Evolutionary conservation across 2,888 invertebrate genomes (phyloP), one percentile per base, ranked within the genome.

Genomic region (Morpho helenor): DNA sequence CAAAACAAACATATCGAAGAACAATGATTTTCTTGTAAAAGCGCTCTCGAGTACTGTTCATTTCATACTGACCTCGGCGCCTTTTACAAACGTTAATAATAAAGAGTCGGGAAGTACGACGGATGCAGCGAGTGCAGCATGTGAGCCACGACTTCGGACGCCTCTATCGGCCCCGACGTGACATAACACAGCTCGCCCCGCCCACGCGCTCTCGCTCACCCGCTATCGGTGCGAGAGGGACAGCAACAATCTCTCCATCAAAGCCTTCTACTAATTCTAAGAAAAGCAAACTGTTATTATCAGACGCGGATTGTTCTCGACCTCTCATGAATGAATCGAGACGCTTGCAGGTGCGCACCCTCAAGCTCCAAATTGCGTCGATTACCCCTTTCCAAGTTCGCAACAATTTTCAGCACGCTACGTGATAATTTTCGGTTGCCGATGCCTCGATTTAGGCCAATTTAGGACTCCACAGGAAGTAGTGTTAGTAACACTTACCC

Each of bases 241-340:
- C 73, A n/a, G 49, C 10, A 22, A 22, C 53, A 77, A 74, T 75
- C 79, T 79, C 82, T 79, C 85, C 86, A 77, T 68, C 79, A 76
- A 87, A 89, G 87, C 88, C 88, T 89, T 77, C 80, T 75, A 79
- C 78, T 76, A 80, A 82, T 88, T 88, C 89, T 76, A 70, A 87
- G 89, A 88, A 88, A 87, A 87, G 80, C 84, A 84, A 87, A 87
- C 86, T 81, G 89, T 85, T 88, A 89, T 88, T 89, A 88, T 81
- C 84, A 74, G 76, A 71, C 75, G 76, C 74, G 80, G 85, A 82
- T 85, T 84, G 83, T 86, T 88, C 80, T 86, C 86, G 82, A 79
- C 77, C 79, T 79, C 78, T 52, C 83, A 87, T 90, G 89, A 90
- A 90, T 89, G 89, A 87, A 85, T 73, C 71, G 73, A 75, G 66